A percentile compares a stretch with the other conserved stretches of the same genome.
Conservation (phyloP, 2,888 invertebrate species). For the Eurytoma adleriae region DNA sequence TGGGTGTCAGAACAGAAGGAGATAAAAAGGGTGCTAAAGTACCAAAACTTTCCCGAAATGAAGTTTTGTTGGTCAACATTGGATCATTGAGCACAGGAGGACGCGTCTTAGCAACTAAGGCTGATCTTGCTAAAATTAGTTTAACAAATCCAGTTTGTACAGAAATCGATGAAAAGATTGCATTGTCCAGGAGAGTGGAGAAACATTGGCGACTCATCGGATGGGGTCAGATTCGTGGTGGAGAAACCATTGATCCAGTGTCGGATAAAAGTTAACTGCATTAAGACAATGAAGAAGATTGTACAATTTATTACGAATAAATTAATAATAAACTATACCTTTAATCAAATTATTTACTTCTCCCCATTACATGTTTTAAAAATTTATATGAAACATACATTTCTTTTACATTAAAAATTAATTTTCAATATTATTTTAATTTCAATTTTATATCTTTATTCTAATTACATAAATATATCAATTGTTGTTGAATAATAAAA, state of each 20-base stretch:
- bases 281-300: slow-evolving; percentile 31
- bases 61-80: slow-evolving; percentile 97
- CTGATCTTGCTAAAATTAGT: slow-evolving; percentile 97
- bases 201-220: slow-evolving; percentile 99
- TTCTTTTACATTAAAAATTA: neutral
- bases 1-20: slow-evolving; percentile 98
- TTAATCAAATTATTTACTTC: neutral
- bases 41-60: slow-evolving; percentile 92
- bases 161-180: slow-evolving; percentile 98
- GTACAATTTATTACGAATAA: slow-evolving; percentile 54
- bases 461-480: neutral
- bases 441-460: neutral
- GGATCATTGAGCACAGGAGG: slow-evolving; percentile 99
- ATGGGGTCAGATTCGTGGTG: slow-evolving; percentile 99
- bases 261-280: slow-evolving; percentile 49
- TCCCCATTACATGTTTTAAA: neutral
- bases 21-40: slow-evolving; percentile 99
- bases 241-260: slow-evolving; percentile 93
- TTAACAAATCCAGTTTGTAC: slow-evolving; percentile 99
- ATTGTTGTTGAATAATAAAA: no score
- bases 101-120: slow-evolving; percentile 94
- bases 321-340: slow-evolving; percentile 20
- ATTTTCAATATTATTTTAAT: neutral
- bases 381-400: no score
- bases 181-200: slow-evolving; percentile 98